phyloP scores from a whole-genome alignment of 2,797 vertebrate genomes.

The Eulemur albifrons region DNA sequence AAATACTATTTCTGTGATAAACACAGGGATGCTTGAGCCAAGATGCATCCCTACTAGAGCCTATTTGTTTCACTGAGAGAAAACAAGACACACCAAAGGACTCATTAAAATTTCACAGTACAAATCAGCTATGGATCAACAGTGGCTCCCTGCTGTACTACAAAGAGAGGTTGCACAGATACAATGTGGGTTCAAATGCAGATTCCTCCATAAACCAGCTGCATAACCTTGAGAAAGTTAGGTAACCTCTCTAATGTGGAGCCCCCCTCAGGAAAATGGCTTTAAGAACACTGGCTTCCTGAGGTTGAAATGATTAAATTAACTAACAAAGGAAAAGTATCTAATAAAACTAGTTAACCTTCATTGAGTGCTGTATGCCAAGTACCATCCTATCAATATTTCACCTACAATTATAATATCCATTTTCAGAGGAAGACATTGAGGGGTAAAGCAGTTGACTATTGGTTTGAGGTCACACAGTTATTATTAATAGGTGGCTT shows the following conservation, averaged over 20 bases:
- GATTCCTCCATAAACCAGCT: neutral
- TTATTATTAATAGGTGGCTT: neutral
- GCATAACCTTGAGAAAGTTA: neutral
- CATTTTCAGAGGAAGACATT: slow-evolving; percentile 2
- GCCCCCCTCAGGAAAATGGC: neutral
- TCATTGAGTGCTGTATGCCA: neutral
- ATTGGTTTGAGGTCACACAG: slow-evolving; percentile 7
- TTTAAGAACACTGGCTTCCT: neutral
- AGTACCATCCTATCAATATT: neutral
- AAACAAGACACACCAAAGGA: neutral
- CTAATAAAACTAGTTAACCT: neutral
- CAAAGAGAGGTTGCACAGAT: neutral
- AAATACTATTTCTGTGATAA: slow-evolving; percentile 32
- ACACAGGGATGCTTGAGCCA: neutral
- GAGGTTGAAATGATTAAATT: neutral
- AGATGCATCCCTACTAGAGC: neutral
- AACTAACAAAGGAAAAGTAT: neutral
- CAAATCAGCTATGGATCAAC: neutral
- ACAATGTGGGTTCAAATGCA: slow-evolving; percentile 30
- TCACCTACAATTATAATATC: neutral
- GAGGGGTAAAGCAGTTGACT: slow-evolving; percentile 3
- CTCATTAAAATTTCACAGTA: neutral
- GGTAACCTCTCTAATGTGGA: neutral
- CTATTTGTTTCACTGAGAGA: neutral
- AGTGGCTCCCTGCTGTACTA: neutral